Percentiles rank a stretch among this genome's conserved stretches.
phyloP scores from a whole-genome alignment of 2,888 invertebrate genomes.

The Agapetus fuscipes region DNA sequence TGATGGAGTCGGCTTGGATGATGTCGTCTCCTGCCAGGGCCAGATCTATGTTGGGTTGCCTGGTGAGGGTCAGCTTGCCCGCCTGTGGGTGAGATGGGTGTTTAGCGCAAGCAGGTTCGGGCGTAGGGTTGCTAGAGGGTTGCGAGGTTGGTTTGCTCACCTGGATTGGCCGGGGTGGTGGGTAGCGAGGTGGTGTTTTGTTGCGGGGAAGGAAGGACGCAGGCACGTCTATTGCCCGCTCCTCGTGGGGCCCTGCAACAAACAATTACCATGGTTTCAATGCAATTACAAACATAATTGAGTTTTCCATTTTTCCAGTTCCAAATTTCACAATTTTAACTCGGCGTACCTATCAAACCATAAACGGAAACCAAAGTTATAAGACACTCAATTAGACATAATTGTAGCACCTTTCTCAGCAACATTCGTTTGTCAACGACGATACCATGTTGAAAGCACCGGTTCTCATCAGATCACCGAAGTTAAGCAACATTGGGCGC shows the following conservation, averaged over 20 bases:
- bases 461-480: too few species aligned
- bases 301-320: neutral
- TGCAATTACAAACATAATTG: neutral
- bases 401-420: too few species aligned
- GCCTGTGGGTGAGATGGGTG: conserved; percentile 4
- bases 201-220: conserved; percentile 85
- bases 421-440: too few species aligned
- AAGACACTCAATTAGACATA: too few species aligned
- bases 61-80: conserved; percentile 17
- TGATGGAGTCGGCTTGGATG: conserved; percentile 32
- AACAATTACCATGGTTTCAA: neutral
- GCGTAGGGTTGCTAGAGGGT: conserved; percentile 18
- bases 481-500: too few species aligned
- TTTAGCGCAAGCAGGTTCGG: conserved; percentile 1
- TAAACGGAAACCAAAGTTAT: too few species aligned
- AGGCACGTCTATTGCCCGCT: conserved; percentile 98
- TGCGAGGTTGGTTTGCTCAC: conserved; percentile 31
- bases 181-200: conserved; percentile 87
- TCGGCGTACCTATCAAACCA: too few species aligned
- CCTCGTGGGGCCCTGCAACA: conserved; percentile 76
- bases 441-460: too few species aligned
- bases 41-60: too few species aligned
- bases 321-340: neutral
- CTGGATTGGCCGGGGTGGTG: conserved; percentile 67
- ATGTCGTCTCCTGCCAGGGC: conserved; percentile 33